These are phyloP conservation scores for Pseudomyrmex cubaensis DNA, from an alignment of 1,140 invertebrate genomes.

Conservation along the genomic window DNA sequence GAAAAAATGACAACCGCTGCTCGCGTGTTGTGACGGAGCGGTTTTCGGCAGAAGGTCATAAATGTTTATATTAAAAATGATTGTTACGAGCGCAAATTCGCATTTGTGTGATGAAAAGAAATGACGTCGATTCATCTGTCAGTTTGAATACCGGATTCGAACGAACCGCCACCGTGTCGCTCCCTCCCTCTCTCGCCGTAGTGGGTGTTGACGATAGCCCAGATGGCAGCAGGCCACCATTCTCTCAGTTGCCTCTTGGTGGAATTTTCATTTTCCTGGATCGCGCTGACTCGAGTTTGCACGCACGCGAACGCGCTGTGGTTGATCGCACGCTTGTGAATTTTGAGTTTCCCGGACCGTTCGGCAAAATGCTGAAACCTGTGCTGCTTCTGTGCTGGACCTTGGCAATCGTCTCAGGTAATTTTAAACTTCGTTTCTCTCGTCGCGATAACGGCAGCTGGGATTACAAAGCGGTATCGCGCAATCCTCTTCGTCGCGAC, in stretches of 20 bases:
- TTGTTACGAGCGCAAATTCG: too few relatives aligned
- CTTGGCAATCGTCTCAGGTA: conserved; percentile 46
- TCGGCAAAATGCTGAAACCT: conserved; percentile 35
- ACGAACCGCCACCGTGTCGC: conserved; percentile 4
- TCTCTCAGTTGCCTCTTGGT: neutral
- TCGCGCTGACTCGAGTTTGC: neutral
- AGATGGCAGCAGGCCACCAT: conserved; percentile 18
- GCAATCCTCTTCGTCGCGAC: neutral
- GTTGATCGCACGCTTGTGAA: neutral
- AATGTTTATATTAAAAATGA: too few relatives aligned
- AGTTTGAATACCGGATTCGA: neutral
- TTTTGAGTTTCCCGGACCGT: neutral
- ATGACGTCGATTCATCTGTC: neutral
- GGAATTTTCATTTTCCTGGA: conserved; percentile 29
- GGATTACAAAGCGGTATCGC: neutral
- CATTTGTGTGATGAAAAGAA: too few relatives aligned
- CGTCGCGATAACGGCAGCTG: neutral
- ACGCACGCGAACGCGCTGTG: neutral
- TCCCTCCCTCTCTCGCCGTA: too few relatives aligned
- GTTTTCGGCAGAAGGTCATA: too few relatives aligned
- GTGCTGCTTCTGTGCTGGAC: conserved; percentile 40
- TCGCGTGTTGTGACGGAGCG: too few relatives aligned
- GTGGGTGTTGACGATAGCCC: neutral
- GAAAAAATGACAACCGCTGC: too few relatives aligned
- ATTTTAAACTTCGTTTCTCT: neutral